These are phyloP conservation scores for Tenthredo amoena DNA, from an alignment of 2,888 invertebrate species.

Conservation along the genomic window DNA sequence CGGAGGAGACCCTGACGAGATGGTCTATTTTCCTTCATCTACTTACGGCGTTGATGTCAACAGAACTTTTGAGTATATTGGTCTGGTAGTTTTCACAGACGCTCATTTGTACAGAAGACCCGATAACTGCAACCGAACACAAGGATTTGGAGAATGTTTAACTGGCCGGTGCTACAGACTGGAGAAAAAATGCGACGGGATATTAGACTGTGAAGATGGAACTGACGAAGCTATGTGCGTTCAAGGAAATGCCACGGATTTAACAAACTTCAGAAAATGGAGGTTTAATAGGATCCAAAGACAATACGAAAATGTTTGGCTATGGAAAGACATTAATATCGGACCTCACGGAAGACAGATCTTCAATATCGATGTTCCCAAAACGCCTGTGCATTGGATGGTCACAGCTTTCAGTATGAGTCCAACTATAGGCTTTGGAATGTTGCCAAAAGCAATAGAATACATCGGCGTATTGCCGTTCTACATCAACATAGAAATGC, in stretches of 20 bases:
- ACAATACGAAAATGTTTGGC: conserved; percentile 96
- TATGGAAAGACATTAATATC: conserved; percentile 96
- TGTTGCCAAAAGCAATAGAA: conserved; percentile 90
- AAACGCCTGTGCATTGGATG: conserved; percentile 94
- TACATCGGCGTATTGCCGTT: conserved; percentile 95
- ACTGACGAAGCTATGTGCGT: conserved; percentile 89
- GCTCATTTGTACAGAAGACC: conserved; percentile 86
- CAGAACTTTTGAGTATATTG: conserved; percentile 94
- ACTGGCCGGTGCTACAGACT: conserved; percentile 89
- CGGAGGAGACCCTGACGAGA: conserved; percentile 90
- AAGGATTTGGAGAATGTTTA: conserved; percentile 89
- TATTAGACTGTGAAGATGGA: conserved; percentile 89
- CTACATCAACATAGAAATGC: conserved; percentile 97
- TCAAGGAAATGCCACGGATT: conserved; percentile 84
- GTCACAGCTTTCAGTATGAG: conserved; percentile 96
- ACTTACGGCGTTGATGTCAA: conserved; percentile 97
- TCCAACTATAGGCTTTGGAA: conserved; percentile 91
- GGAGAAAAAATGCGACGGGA: conserved; percentile 89
- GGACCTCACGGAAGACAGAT: conserved; percentile 94
- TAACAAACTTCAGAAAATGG: conserved; percentile 88
- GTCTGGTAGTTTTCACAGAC: conserved; percentile 94
- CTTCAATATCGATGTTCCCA: conserved; percentile 92
- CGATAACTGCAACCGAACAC: conserved; percentile 85
- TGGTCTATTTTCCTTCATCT: conserved; percentile 93
- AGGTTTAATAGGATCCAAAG: conserved; percentile 93